Percentiles rank a stretch among this genome's conserved stretches.
phyloP scores from a whole-genome alignment of 1,140 invertebrate species.

The Neodiprion fabricii region DNA sequence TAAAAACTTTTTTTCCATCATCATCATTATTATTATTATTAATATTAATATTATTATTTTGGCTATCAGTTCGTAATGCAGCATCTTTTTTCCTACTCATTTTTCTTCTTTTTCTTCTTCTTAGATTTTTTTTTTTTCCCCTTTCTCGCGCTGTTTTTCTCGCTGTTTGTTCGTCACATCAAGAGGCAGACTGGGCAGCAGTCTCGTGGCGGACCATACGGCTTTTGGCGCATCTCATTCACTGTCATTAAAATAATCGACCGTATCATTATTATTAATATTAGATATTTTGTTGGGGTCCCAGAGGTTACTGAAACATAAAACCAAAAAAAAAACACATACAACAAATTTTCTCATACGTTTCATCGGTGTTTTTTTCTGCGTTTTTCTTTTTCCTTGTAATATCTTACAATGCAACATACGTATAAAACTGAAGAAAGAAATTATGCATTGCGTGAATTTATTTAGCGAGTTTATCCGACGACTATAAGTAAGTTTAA shows the following conservation, averaged over 20 bases:
- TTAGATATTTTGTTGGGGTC: constrained; percentile 60
- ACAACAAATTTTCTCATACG: neutral
- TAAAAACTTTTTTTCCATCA: too few species aligned
- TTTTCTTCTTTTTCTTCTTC: neutral
- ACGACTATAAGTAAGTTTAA: too few species aligned
- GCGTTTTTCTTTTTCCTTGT: neutral
- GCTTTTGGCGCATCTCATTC: constrained; percentile 28
- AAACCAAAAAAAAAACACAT: constrained; percentile 30
- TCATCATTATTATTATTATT: too few species aligned
- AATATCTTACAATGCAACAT: too few species aligned
- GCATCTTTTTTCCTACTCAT: too few species aligned
- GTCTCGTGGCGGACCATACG: constrained; percentile 18
- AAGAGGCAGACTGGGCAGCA: constrained; percentile 39
- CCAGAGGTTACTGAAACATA: constrained; percentile 61
- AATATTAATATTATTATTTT: too few species aligned
- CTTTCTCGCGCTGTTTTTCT: neutral
- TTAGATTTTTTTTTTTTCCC: neutral
- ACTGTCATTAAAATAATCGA: constrained; percentile 57
- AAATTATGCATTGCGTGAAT: too few species aligned
- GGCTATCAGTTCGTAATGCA: too few species aligned
- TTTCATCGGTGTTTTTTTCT: neutral
- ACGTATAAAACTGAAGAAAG: too few species aligned
- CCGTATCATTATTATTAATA: constrained; percentile 58
- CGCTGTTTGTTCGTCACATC: neutral
- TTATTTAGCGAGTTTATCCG: too few species aligned